Conservation (phyloP, 2,797 vertebrate species). For the Gambelia wislizenii region DNA sequence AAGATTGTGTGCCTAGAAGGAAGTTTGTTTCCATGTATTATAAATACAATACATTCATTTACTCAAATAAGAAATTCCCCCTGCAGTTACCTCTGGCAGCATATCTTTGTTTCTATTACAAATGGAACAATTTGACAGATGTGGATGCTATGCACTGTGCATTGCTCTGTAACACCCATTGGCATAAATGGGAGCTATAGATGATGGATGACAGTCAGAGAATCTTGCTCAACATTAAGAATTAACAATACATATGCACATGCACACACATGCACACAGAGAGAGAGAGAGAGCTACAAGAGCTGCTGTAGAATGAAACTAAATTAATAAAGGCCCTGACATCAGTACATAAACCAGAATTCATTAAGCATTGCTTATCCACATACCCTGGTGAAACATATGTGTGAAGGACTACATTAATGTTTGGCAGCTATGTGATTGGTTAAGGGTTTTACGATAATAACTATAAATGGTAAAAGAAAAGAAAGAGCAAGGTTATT, state of each 20-base stretch:
- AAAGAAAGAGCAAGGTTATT: too few relatives aligned
- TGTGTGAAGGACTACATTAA: neutral
- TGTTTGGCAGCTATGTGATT: neutral
- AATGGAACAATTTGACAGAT: accelerated
- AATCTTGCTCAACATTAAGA: neutral
- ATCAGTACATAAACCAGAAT: neutral
- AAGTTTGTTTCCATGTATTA: constrained; percentile 20
- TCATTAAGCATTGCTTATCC: neutral
- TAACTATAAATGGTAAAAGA: too few relatives aligned
- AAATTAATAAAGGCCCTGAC: constrained; percentile 35
- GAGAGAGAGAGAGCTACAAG: too few relatives aligned
- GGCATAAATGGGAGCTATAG: neutral
- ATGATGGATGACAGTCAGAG: neutral
- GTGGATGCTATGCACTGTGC: neutral
- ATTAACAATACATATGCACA: neutral
- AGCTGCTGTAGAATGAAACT: neutral
- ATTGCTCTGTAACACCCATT: neutral
- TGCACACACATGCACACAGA: neutral
- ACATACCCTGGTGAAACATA: neutral
- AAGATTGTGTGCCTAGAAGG: constrained; percentile 18
- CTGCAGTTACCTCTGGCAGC: neutral
- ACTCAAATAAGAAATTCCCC: constrained; percentile 15
- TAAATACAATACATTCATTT: constrained; percentile 21
- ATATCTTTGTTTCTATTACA: constrained; percentile 28
- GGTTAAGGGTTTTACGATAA: too few relatives aligned